Base-by-base conservation (phyloP, 2,797 vertebrate genomes). In the Distichodus sexfasciatus region DNA sequence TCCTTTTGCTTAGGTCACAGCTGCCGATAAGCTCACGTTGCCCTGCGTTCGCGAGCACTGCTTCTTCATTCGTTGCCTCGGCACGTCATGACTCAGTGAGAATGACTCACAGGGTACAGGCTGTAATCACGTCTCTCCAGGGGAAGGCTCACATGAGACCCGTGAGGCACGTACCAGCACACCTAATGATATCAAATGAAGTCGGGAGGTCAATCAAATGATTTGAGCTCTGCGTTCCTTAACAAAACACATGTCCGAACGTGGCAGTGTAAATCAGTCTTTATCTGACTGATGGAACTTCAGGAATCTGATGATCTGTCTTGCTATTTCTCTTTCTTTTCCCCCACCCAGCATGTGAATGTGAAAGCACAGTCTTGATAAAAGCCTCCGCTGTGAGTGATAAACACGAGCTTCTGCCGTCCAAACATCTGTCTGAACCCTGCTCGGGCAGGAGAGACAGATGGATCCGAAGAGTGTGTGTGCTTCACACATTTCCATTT, bases 361-460 rank as follows among this genome's bases (percentile, higher is more conserved):
- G 21, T 72, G 8, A 63, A 64, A 64, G 14, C 26, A 14, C 46
- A 24, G 10, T 12, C 9, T 41, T 63, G 47, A 61, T 21, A 48
- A 21, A 71, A 69, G 74, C 69, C 48, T 77, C 51, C 78, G 23
- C n/a, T 61, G 41, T 58, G 12, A 82, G 51, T 76, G 74, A 81
- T 78, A 84, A 83, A 71, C 62, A 84, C 80, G 54, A 85, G 80
- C 74, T 73, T 70, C 76, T 58, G 24, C 44, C 74, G 68, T 79
- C 76, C 83, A 82, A 88, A 90, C 87, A 89, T 90, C 87, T 89
- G 88, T 74, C 73, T 55, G 79, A 79, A 85, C 83, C 81, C 86
- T 82, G 84, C 48, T 47, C 58, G 82, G 82, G 75, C 79, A 79
- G 62, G 14, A 6, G 28, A 76, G 83, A 87, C 89, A 91, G 85